Percentiles rank a stretch among this genome's conserved stretches.
Evolutionary conservation across 2,888 invertebrate genomes (phyloP).

Genomic region (Dolichomitus sp.): DNA sequence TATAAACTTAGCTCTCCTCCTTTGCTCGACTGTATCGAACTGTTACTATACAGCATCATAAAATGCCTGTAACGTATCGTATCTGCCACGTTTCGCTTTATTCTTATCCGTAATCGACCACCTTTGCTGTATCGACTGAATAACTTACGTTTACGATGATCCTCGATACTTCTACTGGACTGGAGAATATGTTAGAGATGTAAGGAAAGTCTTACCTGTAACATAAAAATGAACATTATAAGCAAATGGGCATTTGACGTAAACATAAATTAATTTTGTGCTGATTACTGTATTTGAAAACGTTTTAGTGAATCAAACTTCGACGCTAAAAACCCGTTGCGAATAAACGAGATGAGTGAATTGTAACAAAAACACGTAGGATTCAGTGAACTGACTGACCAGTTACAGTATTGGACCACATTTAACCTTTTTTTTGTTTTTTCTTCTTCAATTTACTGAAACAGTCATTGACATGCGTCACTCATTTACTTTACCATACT

Average conservation of each 20-base stretch:
- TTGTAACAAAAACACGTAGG: neutral
- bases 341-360: no score
- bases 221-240: slow-evolving; percentile 38
- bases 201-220: slow-evolving; percentile 48
- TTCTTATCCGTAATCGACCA: slow-evolving; percentile 13
- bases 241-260: neutral
- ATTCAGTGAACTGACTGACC: neutral
- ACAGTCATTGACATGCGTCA: neutral
- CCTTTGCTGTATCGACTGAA: neutral
- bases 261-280: neutral
- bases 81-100: neutral
- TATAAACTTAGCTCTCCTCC: neutral
- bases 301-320: no score
- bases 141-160: slow-evolving; percentile 10
- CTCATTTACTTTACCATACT: neutral
- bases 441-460: neutral
- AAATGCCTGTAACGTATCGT: neutral
- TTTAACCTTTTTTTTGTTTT: neutral
- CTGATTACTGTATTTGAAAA: neutral
- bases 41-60: neutral
- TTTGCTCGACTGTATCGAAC: neutral
- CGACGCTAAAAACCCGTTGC: no score
- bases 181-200: neutral
- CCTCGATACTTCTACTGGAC: neutral
- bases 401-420: neutral